phyloP scores from a whole-genome alignment of 2,113 vertebrate genomes.

The Panthera tigris region DNA sequence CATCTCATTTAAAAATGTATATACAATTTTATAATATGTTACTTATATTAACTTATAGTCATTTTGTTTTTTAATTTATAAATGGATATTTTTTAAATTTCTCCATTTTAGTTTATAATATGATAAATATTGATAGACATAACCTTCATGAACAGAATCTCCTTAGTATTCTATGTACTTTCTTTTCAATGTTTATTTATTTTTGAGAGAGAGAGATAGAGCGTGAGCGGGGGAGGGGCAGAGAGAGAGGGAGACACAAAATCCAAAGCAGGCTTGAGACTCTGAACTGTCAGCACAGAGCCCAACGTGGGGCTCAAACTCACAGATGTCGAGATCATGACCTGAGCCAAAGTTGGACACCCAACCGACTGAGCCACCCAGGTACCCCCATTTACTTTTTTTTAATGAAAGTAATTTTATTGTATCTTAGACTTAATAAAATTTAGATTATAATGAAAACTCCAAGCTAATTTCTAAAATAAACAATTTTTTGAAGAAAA shows the following conservation, averaged over 20 bases:
- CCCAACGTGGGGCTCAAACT: too few relatives aligned
- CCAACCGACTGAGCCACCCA: too few relatives aligned
- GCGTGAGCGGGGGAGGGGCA: too few relatives aligned
- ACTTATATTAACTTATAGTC: not conserved
- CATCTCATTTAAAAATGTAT: not conserved
- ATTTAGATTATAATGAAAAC: not conserved
- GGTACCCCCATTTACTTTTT: not conserved
- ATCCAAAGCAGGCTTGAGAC: too few relatives aligned
- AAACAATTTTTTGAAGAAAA: not conserved
- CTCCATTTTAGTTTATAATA: not conserved
- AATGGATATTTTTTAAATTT: not conserved
- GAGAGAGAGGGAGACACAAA: too few relatives aligned
- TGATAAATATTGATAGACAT: not conserved
- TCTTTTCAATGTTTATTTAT: too few relatives aligned
- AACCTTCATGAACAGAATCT: not conserved
- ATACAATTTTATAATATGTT: not conserved
- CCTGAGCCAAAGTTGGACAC: too few relatives aligned
- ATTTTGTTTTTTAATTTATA: not conserved
- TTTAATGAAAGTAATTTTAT: not conserved
- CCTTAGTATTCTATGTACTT: not conserved
- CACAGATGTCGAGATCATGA: too few relatives aligned
- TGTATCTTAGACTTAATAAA: not conserved
- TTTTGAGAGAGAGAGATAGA: too few relatives aligned
- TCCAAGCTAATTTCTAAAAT: not conserved
- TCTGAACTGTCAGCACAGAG: too few relatives aligned